These are phyloP conservation scores for Cerceris ruficornis DNA, from an alignment of 2,888 invertebrate genomes.

Conservation along the genomic window DNA sequence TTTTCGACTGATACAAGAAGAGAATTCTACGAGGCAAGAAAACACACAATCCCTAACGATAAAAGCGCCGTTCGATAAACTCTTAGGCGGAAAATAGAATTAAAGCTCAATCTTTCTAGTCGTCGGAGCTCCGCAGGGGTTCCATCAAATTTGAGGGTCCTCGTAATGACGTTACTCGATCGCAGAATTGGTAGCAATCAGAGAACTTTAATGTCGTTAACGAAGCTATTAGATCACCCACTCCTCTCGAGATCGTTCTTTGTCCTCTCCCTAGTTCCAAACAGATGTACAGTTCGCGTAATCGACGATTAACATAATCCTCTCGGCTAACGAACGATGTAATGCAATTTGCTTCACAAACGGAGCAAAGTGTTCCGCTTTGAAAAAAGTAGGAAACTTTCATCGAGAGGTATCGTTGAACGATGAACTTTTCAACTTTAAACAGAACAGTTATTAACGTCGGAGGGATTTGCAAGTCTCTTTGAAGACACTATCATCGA, in stretches of 20 bases:
- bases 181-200: slow-evolving; percentile 59
- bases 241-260: slow-evolving; percentile 34
- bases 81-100: slow-evolving; percentile 46
- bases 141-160: slow-evolving; percentile 51
- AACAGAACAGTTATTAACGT: too few relatives aligned
- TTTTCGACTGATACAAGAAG: too few relatives aligned
- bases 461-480: neutral
- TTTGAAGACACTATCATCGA: slow-evolving; percentile 26
- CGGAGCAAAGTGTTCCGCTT: neutral
- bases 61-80: slow-evolving; percentile 45
- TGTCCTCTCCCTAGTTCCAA: slow-evolving; percentile 37
- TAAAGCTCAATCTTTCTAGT: slow-evolving; percentile 50
- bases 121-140: slow-evolving; percentile 14
- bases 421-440: too few relatives aligned
- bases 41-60: neutral
- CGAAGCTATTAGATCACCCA: slow-evolving; percentile 54
- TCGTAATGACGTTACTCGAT: slow-evolving; percentile 57
- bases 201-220: slow-evolving; percentile 58
- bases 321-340: neutral
- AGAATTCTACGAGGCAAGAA: too few relatives aligned
- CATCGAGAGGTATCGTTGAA: too few relatives aligned
- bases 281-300: slow-evolving; percentile 27
- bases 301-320: slow-evolving; percentile 10
- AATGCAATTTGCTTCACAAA: neutral
- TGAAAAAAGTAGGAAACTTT: neutral